Conservation (phyloP, 2,888 invertebrate species). For the Acanthosoma haemorrhoidale region DNA sequence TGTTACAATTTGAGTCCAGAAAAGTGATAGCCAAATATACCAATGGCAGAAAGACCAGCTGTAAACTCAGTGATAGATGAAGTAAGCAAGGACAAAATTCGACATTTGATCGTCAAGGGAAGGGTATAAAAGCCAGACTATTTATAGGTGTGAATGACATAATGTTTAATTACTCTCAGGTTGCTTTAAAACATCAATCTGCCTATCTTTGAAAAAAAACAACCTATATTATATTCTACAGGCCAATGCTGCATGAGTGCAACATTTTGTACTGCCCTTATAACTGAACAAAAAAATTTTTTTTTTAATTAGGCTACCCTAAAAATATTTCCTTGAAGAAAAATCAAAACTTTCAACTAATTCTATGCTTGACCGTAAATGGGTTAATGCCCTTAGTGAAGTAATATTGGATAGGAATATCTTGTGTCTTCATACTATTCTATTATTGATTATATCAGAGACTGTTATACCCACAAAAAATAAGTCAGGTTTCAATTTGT, state of each 20-base stretch:
- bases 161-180: slow-evolving; percentile 4
- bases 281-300: background rate
- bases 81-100: background rate
- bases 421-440: no score
- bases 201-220: background rate
- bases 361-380: background rate
- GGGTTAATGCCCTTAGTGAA: no score
- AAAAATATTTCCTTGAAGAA: background rate
- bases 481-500: no score
- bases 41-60: background rate
- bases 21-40: background rate
- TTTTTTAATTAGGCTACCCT: background rate
- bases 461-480: no score
- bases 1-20: background rate
- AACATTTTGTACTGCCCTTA: background rate
- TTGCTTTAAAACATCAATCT: background rate
- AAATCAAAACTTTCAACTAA: background rate
- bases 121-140: slow-evolving; percentile 5
- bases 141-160: slow-evolving; percentile 6
- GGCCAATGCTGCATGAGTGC: background rate
- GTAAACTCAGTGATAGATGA: background rate
- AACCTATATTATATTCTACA: background rate
- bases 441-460: no score
- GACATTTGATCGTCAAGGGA: background rate
- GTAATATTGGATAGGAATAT: no score